A percentile compares a stretch with the other conserved stretches of the same genome.
These are phyloP conservation scores for Artibeus jamaicensis DNA, from an alignment of 2,797 vertebrate species.

Conservation along the genomic window DNA sequence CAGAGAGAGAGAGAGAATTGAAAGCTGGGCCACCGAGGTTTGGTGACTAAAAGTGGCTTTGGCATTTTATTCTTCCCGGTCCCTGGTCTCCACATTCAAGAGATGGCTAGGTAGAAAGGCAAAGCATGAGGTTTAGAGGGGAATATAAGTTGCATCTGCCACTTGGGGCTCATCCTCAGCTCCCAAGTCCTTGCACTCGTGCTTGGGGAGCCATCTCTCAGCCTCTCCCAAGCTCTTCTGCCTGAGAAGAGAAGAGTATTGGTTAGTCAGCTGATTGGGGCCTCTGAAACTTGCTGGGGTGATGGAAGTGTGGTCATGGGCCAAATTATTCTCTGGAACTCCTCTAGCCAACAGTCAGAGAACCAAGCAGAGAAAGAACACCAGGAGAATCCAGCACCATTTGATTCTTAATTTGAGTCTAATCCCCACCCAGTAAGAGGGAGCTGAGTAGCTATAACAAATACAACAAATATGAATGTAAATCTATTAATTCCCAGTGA, in stretches of 20 bases:
- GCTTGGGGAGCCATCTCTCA: not conserved
- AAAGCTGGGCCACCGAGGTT: fast-evolving
- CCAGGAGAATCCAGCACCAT: fast-evolving
- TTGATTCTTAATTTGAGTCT: not conserved
- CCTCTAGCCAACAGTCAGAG: not conserved
- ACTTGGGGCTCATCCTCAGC: not conserved
- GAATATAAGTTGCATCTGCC: fast-evolving
- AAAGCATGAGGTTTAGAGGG: fast-evolving
- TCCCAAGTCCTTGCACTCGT: not conserved
- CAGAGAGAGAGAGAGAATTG: not conserved
- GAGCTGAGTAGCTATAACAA: conserved; percentile 48
- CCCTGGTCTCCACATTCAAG: not conserved
- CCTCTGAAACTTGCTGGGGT: not conserved
- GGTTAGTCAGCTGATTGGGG: not conserved
- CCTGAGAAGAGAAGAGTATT: not conserved
- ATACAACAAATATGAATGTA: conserved; percentile 31
- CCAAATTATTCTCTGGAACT: not conserved
- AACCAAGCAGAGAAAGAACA: not conserved
- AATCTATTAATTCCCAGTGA: conserved; percentile 62
- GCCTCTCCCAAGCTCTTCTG: not conserved
- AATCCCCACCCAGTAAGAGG: conserved; percentile 8
- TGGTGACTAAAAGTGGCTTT: not conserved
- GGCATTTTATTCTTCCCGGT: not conserved
- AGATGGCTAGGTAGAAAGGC: not conserved
- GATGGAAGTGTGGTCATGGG: not conserved